A percentile compares a stretch with the other conserved stretches of the same genome.
These are phyloP conservation scores for Mesitornis unicolor DNA, from an alignment of 2,113 vertebrate species.

Conservation along the genomic window DNA sequence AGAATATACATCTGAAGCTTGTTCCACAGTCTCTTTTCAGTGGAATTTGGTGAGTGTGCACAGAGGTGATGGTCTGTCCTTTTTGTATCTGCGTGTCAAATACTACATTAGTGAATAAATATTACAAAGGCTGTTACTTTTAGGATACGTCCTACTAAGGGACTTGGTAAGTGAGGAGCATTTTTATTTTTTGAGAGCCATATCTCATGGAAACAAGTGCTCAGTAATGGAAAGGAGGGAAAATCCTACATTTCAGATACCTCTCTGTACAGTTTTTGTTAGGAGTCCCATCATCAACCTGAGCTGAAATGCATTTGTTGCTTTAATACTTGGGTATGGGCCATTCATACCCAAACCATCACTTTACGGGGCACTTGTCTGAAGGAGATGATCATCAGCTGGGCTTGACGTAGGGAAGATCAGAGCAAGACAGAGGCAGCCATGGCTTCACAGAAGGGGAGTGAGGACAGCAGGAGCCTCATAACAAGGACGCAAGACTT, in stretches of 20 bases:
- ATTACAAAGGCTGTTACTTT: neutral
- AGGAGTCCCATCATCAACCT: neutral
- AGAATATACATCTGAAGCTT: neutral
- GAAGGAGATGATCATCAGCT: neutral
- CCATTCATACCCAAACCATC: neutral
- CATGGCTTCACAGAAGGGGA: accelerated
- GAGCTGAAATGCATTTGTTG: neutral
- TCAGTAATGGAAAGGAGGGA: neutral
- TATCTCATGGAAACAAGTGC: neutral
- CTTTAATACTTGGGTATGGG: neutral
- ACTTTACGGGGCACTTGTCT: neutral
- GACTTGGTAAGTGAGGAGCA: neutral
- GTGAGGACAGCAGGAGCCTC: neutral
- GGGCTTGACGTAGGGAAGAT: neutral
- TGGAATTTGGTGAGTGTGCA: neutral
- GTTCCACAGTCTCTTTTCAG: neutral
- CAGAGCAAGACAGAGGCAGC: neutral
- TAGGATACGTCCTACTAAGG: neutral
- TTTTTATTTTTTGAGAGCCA: neutral
- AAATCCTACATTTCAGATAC: neutral
- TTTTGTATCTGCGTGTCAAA: neutral
- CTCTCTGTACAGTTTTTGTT: neutral
- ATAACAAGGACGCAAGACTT: neutral
- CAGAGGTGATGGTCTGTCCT: neutral
- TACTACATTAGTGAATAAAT: neutral